phyloP scores from a whole-genome alignment of 2,113 vertebrate species.

The Bombycilla garrulus region DNA sequence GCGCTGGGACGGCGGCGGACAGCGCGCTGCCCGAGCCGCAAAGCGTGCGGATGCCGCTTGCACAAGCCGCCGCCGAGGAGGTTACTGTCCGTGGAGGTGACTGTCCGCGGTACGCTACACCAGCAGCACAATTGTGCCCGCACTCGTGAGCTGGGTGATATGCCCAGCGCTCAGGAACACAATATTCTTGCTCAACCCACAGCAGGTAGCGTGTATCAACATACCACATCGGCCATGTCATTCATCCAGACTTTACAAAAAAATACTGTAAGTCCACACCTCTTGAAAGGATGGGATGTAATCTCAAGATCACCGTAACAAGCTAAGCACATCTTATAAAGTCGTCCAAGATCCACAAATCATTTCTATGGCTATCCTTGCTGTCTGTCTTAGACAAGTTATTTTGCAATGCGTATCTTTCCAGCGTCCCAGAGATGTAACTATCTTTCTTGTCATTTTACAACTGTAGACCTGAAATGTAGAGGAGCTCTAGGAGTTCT shows the following conservation, averaged over 20 bases:
- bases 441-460: not conserved
- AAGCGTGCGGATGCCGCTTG: fast-evolving
- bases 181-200: fast-evolving
- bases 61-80: not conserved
- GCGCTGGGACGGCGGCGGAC: not conserved
- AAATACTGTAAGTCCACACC: not conserved
- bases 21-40: not conserved
- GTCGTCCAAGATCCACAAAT: not conserved
- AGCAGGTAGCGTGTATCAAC: not conserved
- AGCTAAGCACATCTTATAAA: not conserved
- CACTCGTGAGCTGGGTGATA: fast-evolving
- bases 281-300: not conserved
- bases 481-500: not conserved
- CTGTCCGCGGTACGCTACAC: fast-evolving
- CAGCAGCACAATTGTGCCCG: not conserved
- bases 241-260: not conserved
- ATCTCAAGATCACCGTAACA: not conserved
- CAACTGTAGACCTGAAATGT: not conserved
- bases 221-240: fast-evolving
- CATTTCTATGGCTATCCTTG: too few relatives aligned
- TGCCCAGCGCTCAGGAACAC: not conserved
- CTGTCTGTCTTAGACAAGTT: too few relatives aligned
- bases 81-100: fast-evolving
- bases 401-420: too few relatives aligned
- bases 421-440: not conserved